phyloP scores from a whole-genome alignment of 2,113 vertebrate species.

The Lagopus leucura region DNA sequence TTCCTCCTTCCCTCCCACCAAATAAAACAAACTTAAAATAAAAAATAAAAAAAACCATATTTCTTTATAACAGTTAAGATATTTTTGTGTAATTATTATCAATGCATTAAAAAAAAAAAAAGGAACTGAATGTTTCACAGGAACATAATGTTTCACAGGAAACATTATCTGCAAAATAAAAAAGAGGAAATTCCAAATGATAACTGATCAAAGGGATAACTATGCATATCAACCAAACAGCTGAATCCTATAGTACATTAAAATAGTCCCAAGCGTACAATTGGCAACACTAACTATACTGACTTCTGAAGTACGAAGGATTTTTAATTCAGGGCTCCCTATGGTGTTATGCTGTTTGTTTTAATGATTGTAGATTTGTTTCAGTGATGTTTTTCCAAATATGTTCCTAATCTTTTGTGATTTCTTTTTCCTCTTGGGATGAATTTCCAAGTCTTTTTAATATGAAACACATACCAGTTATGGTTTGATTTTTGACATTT shows the following conservation, averaged over 20 bases:
- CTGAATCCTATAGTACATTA: constrained; percentile 33
- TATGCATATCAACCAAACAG: constrained; percentile 8
- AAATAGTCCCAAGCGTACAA: constrained; percentile 37
- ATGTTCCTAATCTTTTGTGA: constrained; percentile 6
- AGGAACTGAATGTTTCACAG: neutral
- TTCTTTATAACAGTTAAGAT: neutral
- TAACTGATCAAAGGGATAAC: constrained; percentile 45
- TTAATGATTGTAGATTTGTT: constrained; percentile 47
- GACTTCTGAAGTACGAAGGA: constrained; percentile 60
- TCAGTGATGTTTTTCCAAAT: constrained; percentile 43
- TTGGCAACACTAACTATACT: constrained; percentile 30
- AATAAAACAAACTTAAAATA: neutral
- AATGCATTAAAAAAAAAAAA: neutral
- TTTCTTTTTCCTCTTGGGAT: constrained; percentile 21
- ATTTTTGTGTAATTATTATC: neutral
- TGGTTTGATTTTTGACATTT: constrained; percentile 8
- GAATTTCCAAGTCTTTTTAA: constrained; percentile 2
- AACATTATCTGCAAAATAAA: neutral
- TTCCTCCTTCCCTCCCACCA: neutral
- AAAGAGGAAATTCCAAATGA: constrained; percentile 4
- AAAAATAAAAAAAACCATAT: too few relatives aligned
- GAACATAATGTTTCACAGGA: neutral
- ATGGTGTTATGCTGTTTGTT: constrained; percentile 47
- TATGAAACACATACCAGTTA: neutral
- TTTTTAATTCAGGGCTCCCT: constrained; percentile 65